Evolutionary conservation across 1,140 invertebrate genomes (phyloP).

Genomic region (Amphibalanus amphitrite): DNA sequence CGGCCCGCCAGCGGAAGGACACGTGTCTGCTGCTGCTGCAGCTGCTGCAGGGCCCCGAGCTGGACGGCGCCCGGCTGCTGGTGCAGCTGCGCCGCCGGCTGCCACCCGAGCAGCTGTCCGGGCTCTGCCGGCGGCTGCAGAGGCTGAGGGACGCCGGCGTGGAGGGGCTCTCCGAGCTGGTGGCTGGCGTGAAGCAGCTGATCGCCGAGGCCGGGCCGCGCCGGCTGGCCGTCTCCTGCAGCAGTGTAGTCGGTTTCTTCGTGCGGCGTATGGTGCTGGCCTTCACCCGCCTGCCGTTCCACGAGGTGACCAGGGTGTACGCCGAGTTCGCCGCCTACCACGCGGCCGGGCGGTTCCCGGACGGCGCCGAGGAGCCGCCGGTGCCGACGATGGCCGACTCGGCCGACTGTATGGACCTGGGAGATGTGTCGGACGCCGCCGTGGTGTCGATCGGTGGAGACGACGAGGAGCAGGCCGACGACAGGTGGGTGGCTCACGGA

Average conservation of each 20-base stretch:
- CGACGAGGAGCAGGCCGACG: not conserved
- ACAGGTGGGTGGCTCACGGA: not conserved
- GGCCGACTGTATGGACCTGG: not conserved
- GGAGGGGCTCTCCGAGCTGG: not conserved
- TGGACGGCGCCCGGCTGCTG: not conserved
- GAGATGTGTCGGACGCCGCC: too few relatives aligned
- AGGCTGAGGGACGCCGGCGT: not conserved
- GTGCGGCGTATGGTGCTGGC: not conserved
- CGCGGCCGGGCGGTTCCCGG: not conserved
- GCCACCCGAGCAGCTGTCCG: not conserved
- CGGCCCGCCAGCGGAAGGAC: not conserved
- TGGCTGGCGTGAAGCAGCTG: not conserved
- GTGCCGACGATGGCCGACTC: not conserved
- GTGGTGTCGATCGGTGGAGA: not conserved
- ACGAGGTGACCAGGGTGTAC: not conserved
- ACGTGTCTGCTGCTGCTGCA: not conserved
- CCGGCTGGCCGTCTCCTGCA: not conserved
- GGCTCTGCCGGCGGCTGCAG: not conserved
- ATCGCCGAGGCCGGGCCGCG: not conserved
- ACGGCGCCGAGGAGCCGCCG: too few relatives aligned
- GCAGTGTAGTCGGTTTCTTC: slow-evolving; percentile 1
- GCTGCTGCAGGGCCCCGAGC: not conserved
- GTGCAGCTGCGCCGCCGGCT: not conserved
- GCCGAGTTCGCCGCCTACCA: not conserved
- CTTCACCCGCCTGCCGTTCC: not conserved